These are phyloP conservation scores for Cydia splendana DNA, from an alignment of 1,140 invertebrate species.

Conservation along the genomic window DNA sequence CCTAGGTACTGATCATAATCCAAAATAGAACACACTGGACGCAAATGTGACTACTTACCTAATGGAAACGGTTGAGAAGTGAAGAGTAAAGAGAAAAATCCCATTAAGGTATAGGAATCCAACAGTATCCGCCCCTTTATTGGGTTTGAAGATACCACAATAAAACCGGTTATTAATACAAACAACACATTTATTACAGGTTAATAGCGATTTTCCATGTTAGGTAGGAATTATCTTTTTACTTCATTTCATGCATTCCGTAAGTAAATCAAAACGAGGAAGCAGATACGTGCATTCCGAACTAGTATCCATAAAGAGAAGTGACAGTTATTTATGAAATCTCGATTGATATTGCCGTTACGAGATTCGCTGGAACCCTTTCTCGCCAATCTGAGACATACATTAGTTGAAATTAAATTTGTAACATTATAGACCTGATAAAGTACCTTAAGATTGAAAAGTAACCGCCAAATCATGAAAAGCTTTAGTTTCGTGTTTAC, in stretches of 20 bases:
- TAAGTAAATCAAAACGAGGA: slow-evolving; percentile 8
- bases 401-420: neutral
- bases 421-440: neutral
- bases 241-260: neutral
- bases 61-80: too few species aligned
- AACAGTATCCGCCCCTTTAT: neutral
- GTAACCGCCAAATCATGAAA: neutral
- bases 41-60: too few species aligned
- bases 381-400: neutral
- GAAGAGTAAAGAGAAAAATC: too few species aligned
- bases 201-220: slow-evolving; percentile 2
- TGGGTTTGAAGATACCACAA: neutral
- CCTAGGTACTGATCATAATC: too few species aligned
- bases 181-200: neutral
- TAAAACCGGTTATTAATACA: neutral
- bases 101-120: too few species aligned
- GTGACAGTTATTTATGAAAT: slow-evolving; percentile 28
- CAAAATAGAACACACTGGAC: too few species aligned
- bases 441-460: neutral
- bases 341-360: slow-evolving; percentile 20
- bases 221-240: neutral
- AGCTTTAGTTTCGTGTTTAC: neutral
- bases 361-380: slow-evolving; percentile 13
- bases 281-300: slow-evolving; percentile 2
- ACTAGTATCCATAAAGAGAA: slow-evolving; percentile 7